Evolutionary conservation across 2,797 vertebrate genomes (phyloP).

Genomic region (Anolis apletophallus): DNA sequence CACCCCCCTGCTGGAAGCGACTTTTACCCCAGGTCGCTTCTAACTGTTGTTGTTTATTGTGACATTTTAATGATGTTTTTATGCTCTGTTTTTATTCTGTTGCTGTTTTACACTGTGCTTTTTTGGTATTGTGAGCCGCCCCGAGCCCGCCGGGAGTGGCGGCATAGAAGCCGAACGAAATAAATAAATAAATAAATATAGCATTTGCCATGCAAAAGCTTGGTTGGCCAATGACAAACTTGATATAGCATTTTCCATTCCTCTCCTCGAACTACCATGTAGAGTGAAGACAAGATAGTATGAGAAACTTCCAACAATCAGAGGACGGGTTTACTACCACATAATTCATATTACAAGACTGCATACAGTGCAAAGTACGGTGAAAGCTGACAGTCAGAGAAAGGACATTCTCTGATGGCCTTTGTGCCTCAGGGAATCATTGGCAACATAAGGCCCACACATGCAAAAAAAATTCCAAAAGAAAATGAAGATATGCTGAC

Average conservation of each 20-base stretch:
- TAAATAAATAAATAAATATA: too few relatives aligned
- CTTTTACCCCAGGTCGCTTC: too few relatives aligned
- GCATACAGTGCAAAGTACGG: neutral
- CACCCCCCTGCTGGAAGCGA: too few relatives aligned
- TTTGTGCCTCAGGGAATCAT: slow-evolving; percentile 15
- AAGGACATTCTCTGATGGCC: slow-evolving; percentile 14
- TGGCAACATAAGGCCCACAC: slow-evolving; percentile 1
- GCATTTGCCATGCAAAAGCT: neutral
- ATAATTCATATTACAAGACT: neutral
- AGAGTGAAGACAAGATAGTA: neutral
- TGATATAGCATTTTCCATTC: neutral
- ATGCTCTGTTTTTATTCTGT: too few relatives aligned
- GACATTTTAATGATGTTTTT: too few relatives aligned
- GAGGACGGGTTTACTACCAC: neutral
- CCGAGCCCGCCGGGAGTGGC: too few relatives aligned
- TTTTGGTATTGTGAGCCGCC: too few relatives aligned
- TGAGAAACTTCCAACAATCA: neutral
- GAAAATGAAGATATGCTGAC: slow-evolving; percentile 11
- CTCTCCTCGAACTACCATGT: neutral
- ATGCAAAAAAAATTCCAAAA: neutral
- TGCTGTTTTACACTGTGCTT: too few relatives aligned
- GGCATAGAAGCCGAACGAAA: too few relatives aligned
- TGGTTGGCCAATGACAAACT: too few relatives aligned
- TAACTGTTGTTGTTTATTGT: too few relatives aligned
- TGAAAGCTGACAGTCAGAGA: slow-evolving; percentile 12